phyloP scores from a whole-genome alignment of 2,113 vertebrate genomes.

The Caranx ignobilis region DNA sequence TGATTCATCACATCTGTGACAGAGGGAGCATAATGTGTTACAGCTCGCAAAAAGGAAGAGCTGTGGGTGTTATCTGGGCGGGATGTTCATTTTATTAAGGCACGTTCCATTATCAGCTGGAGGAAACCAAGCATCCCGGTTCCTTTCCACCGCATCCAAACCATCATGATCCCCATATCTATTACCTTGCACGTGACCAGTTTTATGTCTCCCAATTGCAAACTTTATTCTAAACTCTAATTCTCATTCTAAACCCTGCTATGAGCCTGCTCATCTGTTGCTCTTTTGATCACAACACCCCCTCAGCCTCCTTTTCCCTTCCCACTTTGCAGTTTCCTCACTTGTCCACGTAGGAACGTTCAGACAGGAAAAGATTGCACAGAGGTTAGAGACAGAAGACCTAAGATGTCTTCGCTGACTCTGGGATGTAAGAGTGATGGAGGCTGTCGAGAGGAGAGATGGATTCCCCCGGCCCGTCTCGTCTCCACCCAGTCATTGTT shows the following conservation, averaged over 20 bases:
- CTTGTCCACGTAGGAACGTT: slow-evolving; percentile 22
- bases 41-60: slow-evolving; percentile 64
- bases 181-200: slow-evolving; percentile 28
- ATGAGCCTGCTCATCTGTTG: slow-evolving; percentile 29
- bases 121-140: slow-evolving; percentile 35
- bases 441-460: slow-evolving; percentile 70
- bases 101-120: slow-evolving; percentile 60
- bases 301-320: slow-evolving; percentile 14
- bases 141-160: slow-evolving; percentile 28
- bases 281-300: slow-evolving; percentile 35
- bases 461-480: slow-evolving; percentile 59
- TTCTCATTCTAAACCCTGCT: slow-evolving; percentile 12
- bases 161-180: slow-evolving; percentile 44
- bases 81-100: slow-evolving; percentile 72
- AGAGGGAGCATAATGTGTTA: slow-evolving; percentile 60
- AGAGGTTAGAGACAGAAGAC: slow-evolving; percentile 49
- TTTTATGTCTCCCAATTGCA: slow-evolving; percentile 16
- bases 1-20: slow-evolving; percentile 74
- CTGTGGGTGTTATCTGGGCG: slow-evolving; percentile 66
- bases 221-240: slow-evolving; percentile 4
- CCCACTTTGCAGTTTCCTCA: slow-evolving; percentile 12
- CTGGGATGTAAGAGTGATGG: slow-evolving; percentile 61
- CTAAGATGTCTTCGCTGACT: slow-evolving; percentile 50
- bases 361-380: slow-evolving; percentile 38
- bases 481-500: slow-evolving; percentile 75